A percentile compares a stretch with the other conserved stretches of the same genome.
Evolutionary conservation across 2,113 vertebrate species (phyloP).

Genomic region (Sphyrna mokarran): DNA sequence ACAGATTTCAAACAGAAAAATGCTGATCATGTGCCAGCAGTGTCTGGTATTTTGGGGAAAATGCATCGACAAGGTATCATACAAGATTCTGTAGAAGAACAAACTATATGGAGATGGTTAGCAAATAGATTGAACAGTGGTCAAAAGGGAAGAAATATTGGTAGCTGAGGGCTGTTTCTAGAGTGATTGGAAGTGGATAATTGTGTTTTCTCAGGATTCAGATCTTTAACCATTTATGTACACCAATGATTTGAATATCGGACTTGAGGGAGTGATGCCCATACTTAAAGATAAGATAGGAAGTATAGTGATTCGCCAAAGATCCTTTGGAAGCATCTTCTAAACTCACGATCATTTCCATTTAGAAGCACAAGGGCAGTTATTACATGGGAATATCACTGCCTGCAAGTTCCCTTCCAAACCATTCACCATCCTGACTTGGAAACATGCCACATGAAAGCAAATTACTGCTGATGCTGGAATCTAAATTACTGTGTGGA

Average conservation of each 20-base stretch:
- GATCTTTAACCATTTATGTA: neutral
- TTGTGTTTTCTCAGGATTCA: neutral
- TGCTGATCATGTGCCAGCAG: neutral
- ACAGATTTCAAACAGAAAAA: neutral
- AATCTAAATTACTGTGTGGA: too few relatives aligned
- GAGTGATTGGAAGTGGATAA: neutral
- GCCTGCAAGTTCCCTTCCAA: too few relatives aligned
- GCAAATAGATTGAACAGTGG: neutral
- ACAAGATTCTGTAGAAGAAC: neutral
- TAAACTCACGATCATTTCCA: too few relatives aligned
- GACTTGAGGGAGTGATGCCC: neutral
- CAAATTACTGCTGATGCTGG: too few relatives aligned
- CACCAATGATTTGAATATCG: neutral
- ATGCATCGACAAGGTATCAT: neutral
- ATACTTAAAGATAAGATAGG: neutral
- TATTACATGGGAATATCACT: too few relatives aligned
- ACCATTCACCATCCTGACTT: too few relatives aligned
- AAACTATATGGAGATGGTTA: neutral
- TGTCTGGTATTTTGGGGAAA: neutral
- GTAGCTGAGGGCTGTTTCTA: neutral
- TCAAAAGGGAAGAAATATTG: neutral
- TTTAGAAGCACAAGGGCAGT: too few relatives aligned
- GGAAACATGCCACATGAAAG: too few relatives aligned
- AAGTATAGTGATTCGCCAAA: neutral
- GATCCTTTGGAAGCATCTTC: too few relatives aligned